Base-by-base conservation (phyloP, 92 coral and sea anemone species). In the Siderastrea radians region DNA sequence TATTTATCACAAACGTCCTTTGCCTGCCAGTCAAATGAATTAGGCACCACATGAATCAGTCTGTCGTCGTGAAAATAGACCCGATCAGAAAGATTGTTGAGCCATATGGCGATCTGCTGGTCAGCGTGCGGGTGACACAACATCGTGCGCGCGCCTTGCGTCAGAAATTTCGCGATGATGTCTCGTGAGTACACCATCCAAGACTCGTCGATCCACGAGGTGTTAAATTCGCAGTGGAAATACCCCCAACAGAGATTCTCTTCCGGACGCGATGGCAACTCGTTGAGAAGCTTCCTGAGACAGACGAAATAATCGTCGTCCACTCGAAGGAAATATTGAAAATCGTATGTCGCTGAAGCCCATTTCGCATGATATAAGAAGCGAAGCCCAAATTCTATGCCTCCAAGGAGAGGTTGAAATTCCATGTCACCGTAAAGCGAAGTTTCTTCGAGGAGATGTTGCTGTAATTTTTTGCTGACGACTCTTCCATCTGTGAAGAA, bases 111-210 rank as follows among this genome's bases (percentile, higher is more conserved):
- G 43, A 93, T 93, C 59, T 93, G 95, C 84, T 93, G 95, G 74
- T 93, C 95, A 68, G 91, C 93, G 81, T 89, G 93, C 50, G 95
- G 93, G 79, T 93, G 95, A 74, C 95, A 93, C 38, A 90, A 15
- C 86, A 90, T 85, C 26, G 80, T 81, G 45, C 85, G 77, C 73
- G 91, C 86, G 82, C 90, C 86, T 79, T 93, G 93, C 6, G 72
- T 51, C 57, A 93, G 49, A 77, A 93, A 93, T 19, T 63, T 74
- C 10, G 70, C 50, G 11, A 90, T 74, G 62, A 93, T 53, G 68
- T 93, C 93, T 50, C 77, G 81, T 10, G 82, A 79, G 57, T 81
- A 93, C 2, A 93, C 73, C 91, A 90, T 93, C 88, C 91, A 93
- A 12, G 95, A 89, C 53, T 93, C 95, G 82, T 93, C 95, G 3